Base-by-base conservation (phyloP, 2,797 vertebrate genomes). In the Malacoctenus gilli region DNA sequence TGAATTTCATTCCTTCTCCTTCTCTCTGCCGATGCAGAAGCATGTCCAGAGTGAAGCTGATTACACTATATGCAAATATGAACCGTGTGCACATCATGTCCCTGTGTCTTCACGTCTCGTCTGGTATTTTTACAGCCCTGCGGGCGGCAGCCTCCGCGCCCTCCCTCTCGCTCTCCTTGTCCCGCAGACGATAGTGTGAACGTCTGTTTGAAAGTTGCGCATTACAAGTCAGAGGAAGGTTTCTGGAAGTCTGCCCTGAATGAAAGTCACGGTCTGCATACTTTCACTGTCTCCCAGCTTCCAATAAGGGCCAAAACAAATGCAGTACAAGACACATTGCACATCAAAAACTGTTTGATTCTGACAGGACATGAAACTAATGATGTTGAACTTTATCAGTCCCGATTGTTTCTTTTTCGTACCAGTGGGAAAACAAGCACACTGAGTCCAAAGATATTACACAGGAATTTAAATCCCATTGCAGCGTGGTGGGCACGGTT, bases 1-100 rank as follows among this genome's bases (percentile, higher is more conserved):
- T 56, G 36, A 68, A 36, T 66, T 67, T 62, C 68, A 58, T 70
- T 68, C 28, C 56, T 36, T 31, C n/a, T 5, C 20, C 34, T 43
- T 25, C 16, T 19, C 52, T 13, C 63, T 55, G 10, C 3, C 19
- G 11, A 4, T 19, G 30, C 50, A 59, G 22, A 51, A 36, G 54
- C 25, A 28, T 28, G 25, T 6, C 25, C 5, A 1, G 25, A 5
- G 5, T 28, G 25, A 68, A 68, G 44, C 16, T 31, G 38, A 56
- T 51, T 64, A 19, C 3, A 52, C 56, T 36, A 47, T 18, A 57
- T 39, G n/a, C 9, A 37, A 34, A 14, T 41, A 4, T 51, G 18
- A 16, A 30, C 5, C 25, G 9, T 5, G 1, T 39, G n/a, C 15
- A 25, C 35, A 48, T 31, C 14, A 22, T 46, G 16, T 8, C 10